Conservation (phyloP, 2,888 invertebrate genomes). For the Polydrusus pterygomalis region DNA sequence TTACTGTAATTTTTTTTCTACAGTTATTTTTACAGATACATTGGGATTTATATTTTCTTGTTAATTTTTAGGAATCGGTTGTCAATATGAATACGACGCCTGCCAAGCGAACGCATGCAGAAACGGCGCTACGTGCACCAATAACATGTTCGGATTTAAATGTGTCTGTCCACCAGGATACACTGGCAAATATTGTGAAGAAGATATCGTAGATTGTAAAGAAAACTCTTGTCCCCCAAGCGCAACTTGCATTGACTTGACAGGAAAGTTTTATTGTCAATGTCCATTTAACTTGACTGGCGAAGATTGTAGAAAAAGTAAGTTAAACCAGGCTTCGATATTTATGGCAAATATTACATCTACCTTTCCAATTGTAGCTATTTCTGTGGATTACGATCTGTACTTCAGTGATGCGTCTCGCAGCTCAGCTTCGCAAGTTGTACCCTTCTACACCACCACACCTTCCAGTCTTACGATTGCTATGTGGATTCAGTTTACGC, state of each 20-base stretch:
- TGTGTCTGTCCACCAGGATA: constrained; percentile 90
- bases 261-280: constrained; percentile 94
- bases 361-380: constrained; percentile 78
- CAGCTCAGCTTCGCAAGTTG: constrained; percentile 93
- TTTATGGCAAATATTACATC: too few relatives aligned
- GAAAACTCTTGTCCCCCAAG: constrained; percentile 96
- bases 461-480: constrained; percentile 90
- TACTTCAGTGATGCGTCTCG: constrained; percentile 94
- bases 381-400: constrained; percentile 97
- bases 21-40: background rate
- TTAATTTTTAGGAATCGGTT: constrained; percentile 80
- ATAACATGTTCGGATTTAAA: constrained; percentile 88
- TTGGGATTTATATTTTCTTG: background rate
- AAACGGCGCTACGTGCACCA: constrained; percentile 94
- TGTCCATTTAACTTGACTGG: constrained; percentile 98
- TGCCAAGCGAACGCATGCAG: constrained; percentile 92
- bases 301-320: constrained; percentile 96
- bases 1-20: background rate
- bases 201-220: constrained; percentile 93
- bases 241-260: constrained; percentile 93
- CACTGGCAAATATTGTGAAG: constrained; percentile 88
- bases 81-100: constrained; percentile 95
- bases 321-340: constrained; percentile 65
- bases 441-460: constrained; percentile 89
- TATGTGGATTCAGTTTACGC: constrained; percentile 97